Base-by-base conservation (phyloP, 2,888 invertebrate genomes). In the Diplazon laetatorius region DNA sequence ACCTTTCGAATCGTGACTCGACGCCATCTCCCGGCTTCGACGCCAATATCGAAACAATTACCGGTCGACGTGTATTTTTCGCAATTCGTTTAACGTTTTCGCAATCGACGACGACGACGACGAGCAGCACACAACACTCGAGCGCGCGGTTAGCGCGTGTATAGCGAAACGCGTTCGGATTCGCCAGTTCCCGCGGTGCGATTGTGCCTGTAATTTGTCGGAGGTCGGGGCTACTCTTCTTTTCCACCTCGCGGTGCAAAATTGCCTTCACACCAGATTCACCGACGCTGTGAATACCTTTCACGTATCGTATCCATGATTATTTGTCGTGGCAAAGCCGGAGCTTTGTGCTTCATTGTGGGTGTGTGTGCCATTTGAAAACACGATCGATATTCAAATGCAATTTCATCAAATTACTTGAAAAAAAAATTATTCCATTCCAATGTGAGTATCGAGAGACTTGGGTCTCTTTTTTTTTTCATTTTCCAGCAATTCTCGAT, bases 131-230 rank as follows among this genome's bases (percentile, higher is more conserved):
- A 50, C 9, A 50, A 70, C 55, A 16, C 18, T 35, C 48, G 22
- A 20, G 18, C 14, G 39, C 68, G 8, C 68, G 30, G 30, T n/a
- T n/a, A n/a, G 68, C 55, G 14, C 18, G 35, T 20, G n/a, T 9
- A 48, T 22, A 25, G 18, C 57, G 9, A 39, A 70, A 60, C 60
- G 60, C 44, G 71, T 66, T n/a, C 52, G 65, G 55, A 66, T 69
- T 50, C 62, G 68, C 66, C 14, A 14, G 55, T 55, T 55, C 14
- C 16, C 63, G 57, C 69, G 50, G 74, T 76, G 78, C 62, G 73
- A 66, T 75, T 76, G 80, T 81, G 78, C 77, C 69, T 80, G 80
- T 82, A 82, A 82, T 82, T 82, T 82, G 82, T 82, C 81, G 82
- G 80, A 69, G 73, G 81, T 76, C 76, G 76, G 73, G 66, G 57